phyloP scores from a whole-genome alignment of 2,888 invertebrate species.

The Cecidostiba fungosa region DNA sequence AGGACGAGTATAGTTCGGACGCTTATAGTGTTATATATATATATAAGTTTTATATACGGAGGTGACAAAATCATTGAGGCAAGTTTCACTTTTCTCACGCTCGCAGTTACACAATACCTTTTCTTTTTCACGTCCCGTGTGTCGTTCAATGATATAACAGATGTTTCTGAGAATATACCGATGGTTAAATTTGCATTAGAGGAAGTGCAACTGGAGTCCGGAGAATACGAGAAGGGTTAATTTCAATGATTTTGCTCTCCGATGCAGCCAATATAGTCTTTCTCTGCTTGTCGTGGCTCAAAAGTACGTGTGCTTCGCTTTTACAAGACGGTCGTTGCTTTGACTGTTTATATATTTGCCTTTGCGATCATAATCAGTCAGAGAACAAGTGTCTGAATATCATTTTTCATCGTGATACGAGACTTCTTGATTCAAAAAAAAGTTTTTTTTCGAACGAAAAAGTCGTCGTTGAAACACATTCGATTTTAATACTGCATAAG shows the following conservation, averaged over 20 bases:
- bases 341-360: slow-evolving; percentile 1
- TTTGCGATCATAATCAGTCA: slow-evolving; percentile 5
- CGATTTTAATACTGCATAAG: slow-evolving; percentile 28
- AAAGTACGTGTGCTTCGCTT: not conserved
- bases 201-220: not conserved
- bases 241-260: slow-evolving; percentile 29
- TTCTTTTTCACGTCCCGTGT: not conserved
- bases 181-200: not conserved
- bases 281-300: slow-evolving; percentile 38
- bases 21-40: not conserved
- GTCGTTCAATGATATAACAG: not conserved
- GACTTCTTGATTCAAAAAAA: not conserved
- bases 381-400: slow-evolving; percentile 27
- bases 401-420: no score
- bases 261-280: not conserved
- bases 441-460: not conserved
- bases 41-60: not conserved
- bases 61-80: slow-evolving; percentile 24
- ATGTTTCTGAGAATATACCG: not conserved
- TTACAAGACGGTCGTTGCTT: slow-evolving; percentile 17
- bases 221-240: not conserved
- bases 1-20: slow-evolving; percentile 19
- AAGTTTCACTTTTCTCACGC: not conserved
- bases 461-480: slow-evolving; percentile 6
- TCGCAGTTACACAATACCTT: not conserved